Base-by-base conservation (phyloP, 92 coral and sea anemone species). In the Porites lobata region DNA sequence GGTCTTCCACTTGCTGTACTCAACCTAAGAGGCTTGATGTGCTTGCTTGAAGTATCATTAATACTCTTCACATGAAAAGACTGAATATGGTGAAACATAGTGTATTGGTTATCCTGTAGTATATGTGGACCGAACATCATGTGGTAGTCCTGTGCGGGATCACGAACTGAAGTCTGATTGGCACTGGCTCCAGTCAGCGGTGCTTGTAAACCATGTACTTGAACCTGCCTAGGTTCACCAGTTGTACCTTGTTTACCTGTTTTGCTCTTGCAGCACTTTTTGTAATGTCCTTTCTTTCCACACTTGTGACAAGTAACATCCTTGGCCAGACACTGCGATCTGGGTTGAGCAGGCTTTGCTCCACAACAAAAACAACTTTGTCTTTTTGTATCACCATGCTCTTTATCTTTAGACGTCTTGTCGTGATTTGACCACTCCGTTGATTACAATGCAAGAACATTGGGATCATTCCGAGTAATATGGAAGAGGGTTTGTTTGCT, bases 11-110 rank as follows among this genome's bases (percentile, higher is more conserved):
- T 24, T 52, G 77, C 68, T 81, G 77, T 11, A 69, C 77, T 81
- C 56, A 81, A 69, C 85, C 69, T 52, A 68, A 81, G 85, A 8
- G 69, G 69, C 67, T 68, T 81, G 75, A 81, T 81, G 9, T 80
- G 85, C 85, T 53, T 67, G 18, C 18, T 67, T 43, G 83, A 78
- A 64, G 61, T 64, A 4, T 78, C 73, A 50, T 63, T 64, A 64
- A 63, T 78, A 47, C 73, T 43, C 29, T 64, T 78, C 10, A 78
- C 61, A 6, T 64, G 72, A 43, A 26, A 47, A 29, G 72, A 7
- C 72, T 78, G 72, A 50, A 78, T 78, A 21, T 78, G 73, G 63
- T 72, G 77, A 72, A 72, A 72, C 77, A 77, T 12, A 26, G 81
- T 68, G 58, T 66, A 51, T 1, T 76, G 81, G 59, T 13, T 58